Percentiles rank a stretch among this genome's conserved stretches.
Conservation (phyloP, 2,888 invertebrate genomes). For the Microctonus aethiopoides region DNA sequence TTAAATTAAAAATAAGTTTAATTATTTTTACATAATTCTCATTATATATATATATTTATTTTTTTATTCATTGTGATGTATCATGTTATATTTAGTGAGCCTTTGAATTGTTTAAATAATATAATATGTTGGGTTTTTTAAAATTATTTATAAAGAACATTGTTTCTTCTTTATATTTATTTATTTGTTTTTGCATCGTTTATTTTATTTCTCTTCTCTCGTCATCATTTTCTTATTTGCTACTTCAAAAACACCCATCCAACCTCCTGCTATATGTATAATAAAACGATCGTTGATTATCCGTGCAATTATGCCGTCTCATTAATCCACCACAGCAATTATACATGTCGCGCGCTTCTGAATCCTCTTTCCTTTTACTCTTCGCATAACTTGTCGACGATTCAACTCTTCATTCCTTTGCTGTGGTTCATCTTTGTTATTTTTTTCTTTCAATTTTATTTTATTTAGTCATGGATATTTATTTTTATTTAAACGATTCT, state of each 20-base stretch:
- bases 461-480: background rate
- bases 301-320: slow-evolving; percentile 66
- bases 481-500: slow-evolving; percentile 25
- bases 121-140: no score
- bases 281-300: slow-evolving; percentile 65
- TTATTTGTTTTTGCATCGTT: background rate
- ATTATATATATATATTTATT: no score
- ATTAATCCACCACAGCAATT: slow-evolving; percentile 64
- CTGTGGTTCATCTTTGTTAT: background rate
- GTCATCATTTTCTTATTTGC: background rate
- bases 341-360: slow-evolving; percentile 36
- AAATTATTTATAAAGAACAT: background rate
- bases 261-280: slow-evolving; percentile 43
- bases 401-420: background rate
- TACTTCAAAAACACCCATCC: background rate
- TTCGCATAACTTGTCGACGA: background rate
- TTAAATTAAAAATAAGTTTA: no score
- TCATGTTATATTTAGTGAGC: no score
- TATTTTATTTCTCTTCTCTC: background rate
- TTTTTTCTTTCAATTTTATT: background rate
- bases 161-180: background rate
- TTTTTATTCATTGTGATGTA: no score
- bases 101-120: no score
- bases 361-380: slow-evolving; percentile 33
- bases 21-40: no score